Conservation (phyloP, 2,888 invertebrate genomes). For the Andrena bicolor region DNA sequence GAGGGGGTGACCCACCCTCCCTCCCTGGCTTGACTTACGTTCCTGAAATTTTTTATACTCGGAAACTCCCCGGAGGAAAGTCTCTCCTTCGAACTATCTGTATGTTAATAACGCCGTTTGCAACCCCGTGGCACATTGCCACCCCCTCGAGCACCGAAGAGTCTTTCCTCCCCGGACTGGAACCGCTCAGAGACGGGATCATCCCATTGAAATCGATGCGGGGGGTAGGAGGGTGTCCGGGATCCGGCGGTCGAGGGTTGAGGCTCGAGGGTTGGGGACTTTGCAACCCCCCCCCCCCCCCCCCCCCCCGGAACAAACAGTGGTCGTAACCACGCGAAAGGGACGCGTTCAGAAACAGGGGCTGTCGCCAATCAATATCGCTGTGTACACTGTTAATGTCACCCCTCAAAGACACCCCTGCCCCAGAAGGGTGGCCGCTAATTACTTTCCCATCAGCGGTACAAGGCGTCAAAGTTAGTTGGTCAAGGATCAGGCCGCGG, state of each 20-base stretch:
- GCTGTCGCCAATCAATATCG: slow-evolving; percentile 57
- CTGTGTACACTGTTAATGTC: slow-evolving; percentile 60
- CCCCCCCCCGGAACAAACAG: slow-evolving; percentile 28
- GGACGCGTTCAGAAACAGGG: slow-evolving; percentile 31
- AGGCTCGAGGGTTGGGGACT: slow-evolving; percentile 13
- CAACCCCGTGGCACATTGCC: background rate
- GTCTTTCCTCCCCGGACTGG: background rate
- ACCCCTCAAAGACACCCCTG: slow-evolving; percentile 42
- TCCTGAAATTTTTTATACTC: background rate
- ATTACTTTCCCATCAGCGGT: slow-evolving; percentile 65
- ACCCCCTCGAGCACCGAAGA: background rate
- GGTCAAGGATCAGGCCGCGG: slow-evolving; percentile 51
- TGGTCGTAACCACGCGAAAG: slow-evolving; percentile 12
- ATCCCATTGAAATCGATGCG: slow-evolving; percentile 29
- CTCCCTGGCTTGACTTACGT: background rate
- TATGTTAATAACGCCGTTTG: background rate
- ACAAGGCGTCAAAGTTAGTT: slow-evolving; percentile 58
- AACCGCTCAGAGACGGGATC: background rate
- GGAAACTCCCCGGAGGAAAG: background rate
- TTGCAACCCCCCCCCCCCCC: too few species aligned
- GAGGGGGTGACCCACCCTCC: background rate
- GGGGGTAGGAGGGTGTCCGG: slow-evolving; percentile 14
- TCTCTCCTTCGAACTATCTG: background rate
- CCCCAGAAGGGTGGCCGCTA: slow-evolving; percentile 48
- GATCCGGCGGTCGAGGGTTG: slow-evolving; percentile 9